Conservation (phyloP, 2,797 vertebrate species). For the Pantherophis alleghaniensis region DNA sequence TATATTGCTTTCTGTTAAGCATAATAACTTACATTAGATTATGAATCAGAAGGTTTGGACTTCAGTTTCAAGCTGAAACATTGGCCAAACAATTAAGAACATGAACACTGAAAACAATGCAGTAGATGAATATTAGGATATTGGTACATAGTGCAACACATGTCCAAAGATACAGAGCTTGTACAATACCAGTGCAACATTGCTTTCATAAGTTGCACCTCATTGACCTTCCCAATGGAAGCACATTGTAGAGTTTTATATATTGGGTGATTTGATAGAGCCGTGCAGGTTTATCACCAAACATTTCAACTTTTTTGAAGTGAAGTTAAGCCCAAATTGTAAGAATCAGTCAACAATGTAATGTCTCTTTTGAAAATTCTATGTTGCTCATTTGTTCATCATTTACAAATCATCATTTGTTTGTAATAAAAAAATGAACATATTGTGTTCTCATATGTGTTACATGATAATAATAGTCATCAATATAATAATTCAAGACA, state of each 20-base stretch:
- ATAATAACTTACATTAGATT: background rate
- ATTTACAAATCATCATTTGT: background rate
- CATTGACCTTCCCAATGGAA: background rate
- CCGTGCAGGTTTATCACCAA: background rate
- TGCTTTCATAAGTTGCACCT: background rate
- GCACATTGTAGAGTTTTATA: background rate
- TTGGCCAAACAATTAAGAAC: background rate
- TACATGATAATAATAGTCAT: background rate
- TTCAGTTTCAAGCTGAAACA: background rate
- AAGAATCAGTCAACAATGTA: background rate
- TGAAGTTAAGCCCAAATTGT: background rate
- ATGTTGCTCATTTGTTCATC: background rate
- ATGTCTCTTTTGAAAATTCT: background rate
- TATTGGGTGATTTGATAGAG: background rate
- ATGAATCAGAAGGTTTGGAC: background rate
- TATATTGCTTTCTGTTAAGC: background rate
- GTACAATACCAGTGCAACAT: background rate
- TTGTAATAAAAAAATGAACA: background rate
- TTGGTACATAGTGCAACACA: background rate
- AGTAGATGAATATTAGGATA: background rate
- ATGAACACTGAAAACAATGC: background rate
- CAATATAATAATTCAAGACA: background rate
- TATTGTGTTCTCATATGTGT: background rate
- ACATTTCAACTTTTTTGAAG: background rate
- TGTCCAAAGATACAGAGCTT: background rate